Evolutionary conservation across 2,888 invertebrate genomes (phyloP), one percentile per base, ranked within the genome.

Genomic region (Alitta virens): DNA sequence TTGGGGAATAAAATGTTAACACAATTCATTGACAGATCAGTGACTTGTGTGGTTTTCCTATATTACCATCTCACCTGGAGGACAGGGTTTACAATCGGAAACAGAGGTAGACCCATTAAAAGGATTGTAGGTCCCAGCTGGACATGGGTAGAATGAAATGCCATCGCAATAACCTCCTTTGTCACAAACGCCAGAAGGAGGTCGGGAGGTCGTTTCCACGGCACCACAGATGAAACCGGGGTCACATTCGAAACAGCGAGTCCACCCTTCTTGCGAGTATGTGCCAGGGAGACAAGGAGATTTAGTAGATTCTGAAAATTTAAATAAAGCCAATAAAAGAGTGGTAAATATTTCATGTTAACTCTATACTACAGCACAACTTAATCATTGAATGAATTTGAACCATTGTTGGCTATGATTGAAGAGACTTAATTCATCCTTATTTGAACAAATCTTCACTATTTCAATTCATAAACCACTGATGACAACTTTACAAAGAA

Each of bases 161-260:
- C 79, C 79, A 63, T 79, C 78, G 67, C 79, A 79, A 69, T 71
- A 78, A 2, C 76, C 75, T 5, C 79, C 79, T 25, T 69, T 58
- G 21, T 70, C 66, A 66, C 79, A 79, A 5, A 69, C 62, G 23
- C 70, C 73, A 26, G 60, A 67, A 18, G 69, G 52, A 1, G 79
- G 79, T 2, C 68, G 60, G 9, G 75, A 71, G 14, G 66, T 72
- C n/a, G 72, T 73, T 0, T 78, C 77, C 2, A 71, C 71, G 60
- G 73, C 71, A 33, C 68, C 63, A 65, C 79, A 79, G 5, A 68
- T 69, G 68, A 21, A 53, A 1, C 79, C 79, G n/a, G 66, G 58
- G 58, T 72, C 62, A 70, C 79, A 79, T 0, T 66, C 62, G 1
- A 24, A 26, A 59, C 79, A 79, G 18, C 63, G 25, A 2, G 66